Base-by-base conservation (phyloP, 2,113 vertebrate species). In the Procapra przewalskii region DNA sequence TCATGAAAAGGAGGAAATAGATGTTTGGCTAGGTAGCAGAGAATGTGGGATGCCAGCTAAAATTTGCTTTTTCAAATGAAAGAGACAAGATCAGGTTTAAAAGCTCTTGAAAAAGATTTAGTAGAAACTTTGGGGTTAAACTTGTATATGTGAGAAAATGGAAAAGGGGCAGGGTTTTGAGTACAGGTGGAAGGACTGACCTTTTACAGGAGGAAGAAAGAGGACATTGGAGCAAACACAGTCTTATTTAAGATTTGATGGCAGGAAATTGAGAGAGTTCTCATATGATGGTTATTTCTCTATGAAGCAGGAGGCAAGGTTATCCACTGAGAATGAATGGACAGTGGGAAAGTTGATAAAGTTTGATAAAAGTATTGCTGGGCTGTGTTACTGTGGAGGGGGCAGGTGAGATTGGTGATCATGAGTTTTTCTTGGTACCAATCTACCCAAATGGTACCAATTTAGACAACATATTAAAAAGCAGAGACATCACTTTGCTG, bases 191-290 rank as follows among this genome's bases (percentile, higher is more conserved):
- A 91, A 23, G 45, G 16, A 92, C 9, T 93, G 12, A 86, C 16
- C 14, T 94, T 89, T 91, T 77, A 45, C 43, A 96, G 75, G n/a
- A 80, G 48, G 25, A 82, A 91, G 40, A 95, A 89, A 80, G 50
- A 52, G 57, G 45, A 29, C 10, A 67, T 29, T 17, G 36, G 4
- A 13, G 1, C 29, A 95, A 62, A 55, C 21, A 83, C 31, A 86
- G 77, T 86, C 11, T 92, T 55, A 95, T 60, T 95, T 90, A 71
- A 92, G 88, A 92, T 90, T 79, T 95, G 50, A 95, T 77, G 79
- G 52, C 45, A 83, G 19, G 16, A 92, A 91, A 96, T n/a, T 40
- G 45, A 81, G 15, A 13, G 29, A 88, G 25, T 83, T 95, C 9
- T 83, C n/a, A 59, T 29, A 33, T 79, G 45, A 86, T 52, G 17